Evolutionary conservation across 2,888 invertebrate genomes (phyloP).

Genomic region (Petrolisthes manimaculis): DNA sequence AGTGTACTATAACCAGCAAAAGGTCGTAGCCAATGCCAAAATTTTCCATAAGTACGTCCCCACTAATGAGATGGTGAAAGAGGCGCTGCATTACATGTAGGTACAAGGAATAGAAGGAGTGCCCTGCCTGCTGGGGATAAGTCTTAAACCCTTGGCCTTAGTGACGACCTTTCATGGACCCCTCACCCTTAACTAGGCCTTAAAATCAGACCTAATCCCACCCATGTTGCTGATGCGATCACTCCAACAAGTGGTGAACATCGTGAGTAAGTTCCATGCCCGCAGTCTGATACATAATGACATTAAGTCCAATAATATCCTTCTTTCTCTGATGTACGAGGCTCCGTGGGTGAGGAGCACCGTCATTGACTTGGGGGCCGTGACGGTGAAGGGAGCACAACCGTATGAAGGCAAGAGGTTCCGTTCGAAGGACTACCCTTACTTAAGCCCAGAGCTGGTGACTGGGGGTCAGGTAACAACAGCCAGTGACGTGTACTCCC

Average conservation of each 20-base stretch:
- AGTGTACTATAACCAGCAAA: constrained; percentile 11
- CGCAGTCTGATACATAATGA: constrained; percentile 42
- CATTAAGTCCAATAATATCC: constrained; percentile 42
- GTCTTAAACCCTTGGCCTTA: background rate
- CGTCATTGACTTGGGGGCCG: constrained; percentile 38
- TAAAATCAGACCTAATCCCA: background rate
- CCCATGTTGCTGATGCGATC: background rate
- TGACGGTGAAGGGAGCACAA: constrained; percentile 14
- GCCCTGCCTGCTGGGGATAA: constrained; percentile 31
- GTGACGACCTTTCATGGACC: constrained; percentile 23
- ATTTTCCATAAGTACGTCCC: background rate
- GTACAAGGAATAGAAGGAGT: background rate
- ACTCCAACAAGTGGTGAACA: constrained; percentile 30
- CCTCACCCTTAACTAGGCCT: constrained; percentile 14
- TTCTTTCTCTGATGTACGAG: background rate
- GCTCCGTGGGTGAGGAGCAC: background rate
- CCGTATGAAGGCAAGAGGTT: constrained; percentile 25
- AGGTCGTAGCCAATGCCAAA: constrained; percentile 15
- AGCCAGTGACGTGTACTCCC: constrained; percentile 39
- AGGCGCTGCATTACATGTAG: background rate
- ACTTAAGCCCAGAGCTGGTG: constrained; percentile 34
- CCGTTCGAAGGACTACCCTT: background rate
- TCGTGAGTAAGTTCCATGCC: constrained; percentile 20
- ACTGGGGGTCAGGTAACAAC: constrained; percentile 22
- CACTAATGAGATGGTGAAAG: background rate